Base-by-base conservation (phyloP, 2,113 vertebrate genomes). In the Mola mola region DNA sequence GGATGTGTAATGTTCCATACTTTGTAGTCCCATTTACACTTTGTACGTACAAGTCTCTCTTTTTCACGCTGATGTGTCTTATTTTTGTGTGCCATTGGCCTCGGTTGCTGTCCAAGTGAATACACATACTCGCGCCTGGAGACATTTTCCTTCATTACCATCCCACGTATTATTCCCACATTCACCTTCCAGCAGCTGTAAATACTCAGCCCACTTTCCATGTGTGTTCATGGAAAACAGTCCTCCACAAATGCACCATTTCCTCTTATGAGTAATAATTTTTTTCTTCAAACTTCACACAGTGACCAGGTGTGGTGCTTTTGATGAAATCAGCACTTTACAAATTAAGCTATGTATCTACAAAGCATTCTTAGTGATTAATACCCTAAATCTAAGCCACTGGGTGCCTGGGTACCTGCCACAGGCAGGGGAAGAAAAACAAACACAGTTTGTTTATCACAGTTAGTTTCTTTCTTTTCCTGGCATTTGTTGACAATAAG, bases 161-260 rank as follows among this genome's bases (percentile, higher is more conserved):
- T 11, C 2, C 5, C n/a, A 15, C 33, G 13, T 4, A 36, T 36
- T 52, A 28, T 20, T 71, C 65, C 20, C 24, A 16, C 34, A 12
- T 12, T 17, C 25, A 9, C 19, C 47, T 51, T 26, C n/a, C n/a
- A n/a, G n/a, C n/a, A n/a, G n/a, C n/a, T n/a, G n/a, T n/a, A n/a
- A n/a, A n/a, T n/a, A n/a, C 10, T 60, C 50, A 46, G 17, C 28
- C 43, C 20, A 57, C 40, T 40, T 20, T 33, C 34, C n/a, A 8
- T 55, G 20, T 42, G 26, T 21, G 61, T 66, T 42, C 3, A 15
- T 3, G 1, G 24, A 55, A 48, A 57, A 33, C 56, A 26, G 36
- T 33, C 9, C 29, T 29, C 9, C 19, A 46, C 19, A 47, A 58
- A 46, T 46, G 9, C 12, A 13, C 19, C 29, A 28, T 29, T 34